Conservation (phyloP, 2,113 vertebrate species). For the Potamarius usumacintae region DNA sequence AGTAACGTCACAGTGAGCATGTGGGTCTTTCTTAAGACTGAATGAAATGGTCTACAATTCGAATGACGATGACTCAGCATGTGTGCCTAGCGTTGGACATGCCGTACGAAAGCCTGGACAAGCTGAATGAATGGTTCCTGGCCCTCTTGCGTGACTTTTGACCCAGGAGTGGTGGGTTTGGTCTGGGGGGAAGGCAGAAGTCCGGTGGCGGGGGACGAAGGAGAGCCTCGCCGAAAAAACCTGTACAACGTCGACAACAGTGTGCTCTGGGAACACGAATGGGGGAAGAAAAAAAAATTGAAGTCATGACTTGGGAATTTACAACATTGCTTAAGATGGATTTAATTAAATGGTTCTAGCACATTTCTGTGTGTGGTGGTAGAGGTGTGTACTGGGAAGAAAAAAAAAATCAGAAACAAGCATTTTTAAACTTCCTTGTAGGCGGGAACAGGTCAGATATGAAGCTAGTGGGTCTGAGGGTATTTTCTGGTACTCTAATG, state of each 20-base stretch:
- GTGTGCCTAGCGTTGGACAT: slow-evolving; percentile 86
- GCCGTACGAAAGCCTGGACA: slow-evolving; percentile 90
- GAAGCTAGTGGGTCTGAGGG: not conserved
- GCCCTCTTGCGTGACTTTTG: slow-evolving; percentile 83
- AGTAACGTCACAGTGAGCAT: not conserved
- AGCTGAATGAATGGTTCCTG: slow-evolving; percentile 95
- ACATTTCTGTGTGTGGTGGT: not conserved
- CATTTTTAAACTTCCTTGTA: not conserved
- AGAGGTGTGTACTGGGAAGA: not conserved
- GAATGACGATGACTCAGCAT: not conserved
- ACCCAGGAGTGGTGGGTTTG: slow-evolving; percentile 74
- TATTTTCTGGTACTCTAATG: no score
- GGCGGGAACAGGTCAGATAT: not conserved
- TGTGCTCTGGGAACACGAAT: slow-evolving; percentile 79
- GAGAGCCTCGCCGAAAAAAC: slow-evolving; percentile 88
- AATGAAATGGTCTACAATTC: not conserved
- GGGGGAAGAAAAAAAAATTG: no score
- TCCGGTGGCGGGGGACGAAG: slow-evolving; percentile 82
- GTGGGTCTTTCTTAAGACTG: not conserved
- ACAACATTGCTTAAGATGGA: not conserved
- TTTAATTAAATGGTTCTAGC: not conserved
- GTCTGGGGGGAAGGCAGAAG: slow-evolving; percentile 83
- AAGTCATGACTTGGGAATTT: no score
- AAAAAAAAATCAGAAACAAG: not conserved
- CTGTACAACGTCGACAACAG: slow-evolving; percentile 88